These are phyloP conservation scores for Malurus elegans DNA, from an alignment of 2,113 vertebrate genomes.

Conservation along the genomic window DNA sequence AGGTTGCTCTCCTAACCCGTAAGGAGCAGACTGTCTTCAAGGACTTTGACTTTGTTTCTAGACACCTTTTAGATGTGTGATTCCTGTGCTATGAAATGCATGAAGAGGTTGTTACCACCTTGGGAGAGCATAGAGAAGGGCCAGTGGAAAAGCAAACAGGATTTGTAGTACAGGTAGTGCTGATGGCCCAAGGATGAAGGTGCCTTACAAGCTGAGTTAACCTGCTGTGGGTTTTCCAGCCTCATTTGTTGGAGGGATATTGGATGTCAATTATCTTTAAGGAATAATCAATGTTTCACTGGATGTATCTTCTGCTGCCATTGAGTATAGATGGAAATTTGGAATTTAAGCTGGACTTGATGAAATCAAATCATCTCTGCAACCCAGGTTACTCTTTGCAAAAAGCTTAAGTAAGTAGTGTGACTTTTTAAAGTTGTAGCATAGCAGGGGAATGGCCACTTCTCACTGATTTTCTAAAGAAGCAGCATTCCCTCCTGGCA, in stretches of 20 bases:
- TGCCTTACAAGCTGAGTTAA: background rate
- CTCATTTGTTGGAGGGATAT: background rate
- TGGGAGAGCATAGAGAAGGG: background rate
- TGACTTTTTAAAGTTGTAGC: background rate
- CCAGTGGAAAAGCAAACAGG: background rate
- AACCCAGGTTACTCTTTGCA: background rate
- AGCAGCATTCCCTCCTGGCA: background rate
- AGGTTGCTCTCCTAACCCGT: constrained; percentile 67
- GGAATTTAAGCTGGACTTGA: background rate
- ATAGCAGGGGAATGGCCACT: background rate
- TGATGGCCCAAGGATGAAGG: background rate
- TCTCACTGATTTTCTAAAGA: background rate
- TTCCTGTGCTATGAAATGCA: background rate
- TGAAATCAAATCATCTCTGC: background rate
- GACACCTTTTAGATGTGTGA: constrained; percentile 67
- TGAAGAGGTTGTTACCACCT: background rate
- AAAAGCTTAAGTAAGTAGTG: background rate
- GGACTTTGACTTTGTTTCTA: constrained; percentile 89
- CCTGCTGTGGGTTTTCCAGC: background rate
- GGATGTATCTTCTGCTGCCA: background rate
- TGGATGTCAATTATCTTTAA: background rate
- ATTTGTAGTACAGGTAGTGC: background rate
- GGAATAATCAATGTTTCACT: background rate
- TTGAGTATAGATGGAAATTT: background rate
- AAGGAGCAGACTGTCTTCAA: constrained; percentile 83